These are phyloP conservation scores for Campylorhamphus procurvoides DNA, from an alignment of 2,113 vertebrate species.

Conservation along the genomic window DNA sequence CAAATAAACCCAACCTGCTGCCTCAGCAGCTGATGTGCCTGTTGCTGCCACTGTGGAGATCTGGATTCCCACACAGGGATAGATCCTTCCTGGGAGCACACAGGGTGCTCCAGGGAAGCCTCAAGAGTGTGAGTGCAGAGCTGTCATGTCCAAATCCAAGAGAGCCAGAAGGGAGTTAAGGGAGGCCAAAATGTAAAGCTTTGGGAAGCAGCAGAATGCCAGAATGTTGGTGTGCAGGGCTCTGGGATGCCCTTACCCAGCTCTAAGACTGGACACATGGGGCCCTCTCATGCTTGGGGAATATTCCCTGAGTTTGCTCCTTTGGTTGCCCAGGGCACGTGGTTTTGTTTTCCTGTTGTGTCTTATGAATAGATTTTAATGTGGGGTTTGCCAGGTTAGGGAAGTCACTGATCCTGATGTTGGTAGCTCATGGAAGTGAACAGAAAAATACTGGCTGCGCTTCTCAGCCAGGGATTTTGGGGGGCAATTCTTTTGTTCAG, in stretches of 20 bases:
- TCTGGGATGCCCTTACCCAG: not conserved
- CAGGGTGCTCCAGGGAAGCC: not conserved
- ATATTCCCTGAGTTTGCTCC: not conserved
- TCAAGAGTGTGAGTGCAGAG: not conserved
- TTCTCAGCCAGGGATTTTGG: not conserved
- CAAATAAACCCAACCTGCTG: not conserved
- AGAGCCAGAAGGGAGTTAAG: rapidly evolving
- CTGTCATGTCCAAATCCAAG: not conserved
- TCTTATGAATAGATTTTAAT: rapidly evolving
- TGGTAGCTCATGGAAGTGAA: not conserved
- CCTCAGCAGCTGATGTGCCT: not conserved
- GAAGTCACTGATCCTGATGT: not conserved
- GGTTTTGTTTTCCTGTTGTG: not conserved
- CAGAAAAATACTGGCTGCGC: rapidly evolving
- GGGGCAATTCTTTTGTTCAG: not conserved
- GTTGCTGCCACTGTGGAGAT: not conserved
- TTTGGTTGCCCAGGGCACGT: not conserved
- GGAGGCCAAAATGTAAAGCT: not conserved
- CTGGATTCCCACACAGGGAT: not conserved
- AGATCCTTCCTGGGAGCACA: not conserved
- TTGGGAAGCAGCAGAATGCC: not conserved
- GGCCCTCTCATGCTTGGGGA: not conserved
- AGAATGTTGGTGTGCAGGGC: not conserved
- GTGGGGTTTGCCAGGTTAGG: not conserved
- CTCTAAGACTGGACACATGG: not conserved